A percentile compares a stretch with the other conserved stretches of the same genome.
Conservation (phyloP, 2,797 vertebrate genomes). For the Sebastolobus alascanus region DNA sequence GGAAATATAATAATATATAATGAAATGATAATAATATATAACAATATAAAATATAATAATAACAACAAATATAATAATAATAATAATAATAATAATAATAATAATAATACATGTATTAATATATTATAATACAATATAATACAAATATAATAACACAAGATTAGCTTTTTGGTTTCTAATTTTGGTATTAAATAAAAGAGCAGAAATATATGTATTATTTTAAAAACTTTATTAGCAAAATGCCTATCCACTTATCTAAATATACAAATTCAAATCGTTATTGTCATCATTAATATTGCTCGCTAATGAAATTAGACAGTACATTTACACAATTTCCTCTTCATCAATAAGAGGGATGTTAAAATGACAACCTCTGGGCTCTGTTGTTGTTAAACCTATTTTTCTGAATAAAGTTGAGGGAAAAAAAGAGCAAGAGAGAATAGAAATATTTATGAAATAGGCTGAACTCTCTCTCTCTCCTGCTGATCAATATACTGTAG, state of each 20-base stretch:
- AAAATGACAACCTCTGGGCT: not conserved
- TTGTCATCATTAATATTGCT: not conserved
- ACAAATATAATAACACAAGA: too few species aligned
- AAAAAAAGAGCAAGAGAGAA: not conserved
- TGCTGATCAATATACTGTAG: not conserved
- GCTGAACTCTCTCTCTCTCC: not conserved
- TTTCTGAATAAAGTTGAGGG: too few species aligned
- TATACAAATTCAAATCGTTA: not conserved
- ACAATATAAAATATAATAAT: too few species aligned
- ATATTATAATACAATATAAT: too few species aligned
- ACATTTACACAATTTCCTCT: not conserved
- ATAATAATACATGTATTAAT: not conserved
- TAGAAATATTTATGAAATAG: too few species aligned
- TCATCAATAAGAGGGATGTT: not conserved
- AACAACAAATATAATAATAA: too few species aligned
- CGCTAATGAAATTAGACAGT: not conserved
- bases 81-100: not conserved
- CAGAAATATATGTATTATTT: not conserved
- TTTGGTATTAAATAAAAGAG: not conserved
- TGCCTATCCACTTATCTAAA: not conserved
- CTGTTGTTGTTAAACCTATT: not conserved
- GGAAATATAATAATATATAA: not conserved
- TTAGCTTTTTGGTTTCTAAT: not conserved
- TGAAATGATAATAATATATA: too few species aligned
- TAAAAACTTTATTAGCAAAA: not conserved